Evolutionary conservation across 1,140 invertebrate genomes (phyloP).

Genomic region (Nasonia giraulti): DNA sequence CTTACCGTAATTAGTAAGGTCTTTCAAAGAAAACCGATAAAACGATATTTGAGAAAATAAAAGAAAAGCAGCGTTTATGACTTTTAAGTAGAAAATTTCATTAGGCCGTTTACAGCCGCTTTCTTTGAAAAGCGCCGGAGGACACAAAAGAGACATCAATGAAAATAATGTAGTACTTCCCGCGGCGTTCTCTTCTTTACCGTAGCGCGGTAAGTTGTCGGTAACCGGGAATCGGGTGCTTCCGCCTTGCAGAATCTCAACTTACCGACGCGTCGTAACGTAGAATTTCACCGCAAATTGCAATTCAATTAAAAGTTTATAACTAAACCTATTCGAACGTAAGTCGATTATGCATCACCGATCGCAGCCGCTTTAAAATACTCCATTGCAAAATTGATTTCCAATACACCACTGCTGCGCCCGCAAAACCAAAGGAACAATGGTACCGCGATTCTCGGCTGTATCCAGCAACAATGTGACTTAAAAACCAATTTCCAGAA

Average conservation of each 20-base stretch:
- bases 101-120: neutral
- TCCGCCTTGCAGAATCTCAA: neutral
- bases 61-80: neutral
- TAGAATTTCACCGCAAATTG: neutral
- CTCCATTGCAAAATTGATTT: neutral
- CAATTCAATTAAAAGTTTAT: neutral
- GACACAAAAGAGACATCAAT: neutral
- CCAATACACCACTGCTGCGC: neutral
- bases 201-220: neutral
- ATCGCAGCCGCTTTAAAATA: neutral
- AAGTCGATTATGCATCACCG: neutral
- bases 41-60: neutral
- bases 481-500: neutral
- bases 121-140: neutral
- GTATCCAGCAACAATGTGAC: neutral
- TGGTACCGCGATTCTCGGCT: too few species aligned
- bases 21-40: neutral
- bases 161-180: neutral
- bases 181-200: constrained; percentile 21
- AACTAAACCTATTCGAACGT: neutral
- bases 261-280: neutral
- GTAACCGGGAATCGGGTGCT: neutral
- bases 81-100: neutral
- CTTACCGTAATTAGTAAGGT: neutral
- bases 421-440: too few species aligned